Evolutionary conservation across 2,888 invertebrate genomes (phyloP), one percentile per base, ranked within the genome.

Genomic region (Melipona beecheii): DNA sequence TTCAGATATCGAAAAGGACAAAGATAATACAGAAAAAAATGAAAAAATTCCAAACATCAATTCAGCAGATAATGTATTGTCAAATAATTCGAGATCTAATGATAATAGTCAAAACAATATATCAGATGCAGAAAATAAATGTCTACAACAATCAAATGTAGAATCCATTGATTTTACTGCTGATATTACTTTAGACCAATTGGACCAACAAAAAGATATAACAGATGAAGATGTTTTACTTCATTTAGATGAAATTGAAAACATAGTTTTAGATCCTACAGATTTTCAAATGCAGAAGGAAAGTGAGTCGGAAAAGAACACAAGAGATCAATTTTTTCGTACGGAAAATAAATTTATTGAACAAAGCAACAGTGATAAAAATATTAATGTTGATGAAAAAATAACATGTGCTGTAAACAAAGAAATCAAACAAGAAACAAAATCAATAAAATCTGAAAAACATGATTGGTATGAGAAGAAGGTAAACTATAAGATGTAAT

Each of bases 211-310:
- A 17, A 83, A 83, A 31, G 75, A 85, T 19, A 65, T 86, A 65
- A 87, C 81, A 1, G 91, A 93, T 81, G 92, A 93, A 85, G 93
- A 93, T 77, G 90, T 93, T 49, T 90, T 93, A 90, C 84, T 89
- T 70, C 90, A 93, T 82, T 86, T 93, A 60, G 93, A 93, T 86
- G 92, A 92, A 66, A 92, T 93, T 66, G 93, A 93, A 86, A 93
- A 91, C 75, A 92, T 92, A 70, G 92, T 91, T 36, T 71, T 88
- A n/a, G 58, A 84, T 81, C 54, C 81, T 62, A 49, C 70, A 17
- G 73, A 70, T 24, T 81, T 85, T 65, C 54, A 74, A 36, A 19
- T 56, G 13, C 13, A 62, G 52, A 60, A 73, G 43, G 54, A 74
- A 66, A 27, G 54, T 43, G 2, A 54, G 15, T 15, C 19, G 4